Evolutionary conservation across 2,888 invertebrate species (phyloP).

Genomic region (Pardosa pseudoannulata): DNA sequence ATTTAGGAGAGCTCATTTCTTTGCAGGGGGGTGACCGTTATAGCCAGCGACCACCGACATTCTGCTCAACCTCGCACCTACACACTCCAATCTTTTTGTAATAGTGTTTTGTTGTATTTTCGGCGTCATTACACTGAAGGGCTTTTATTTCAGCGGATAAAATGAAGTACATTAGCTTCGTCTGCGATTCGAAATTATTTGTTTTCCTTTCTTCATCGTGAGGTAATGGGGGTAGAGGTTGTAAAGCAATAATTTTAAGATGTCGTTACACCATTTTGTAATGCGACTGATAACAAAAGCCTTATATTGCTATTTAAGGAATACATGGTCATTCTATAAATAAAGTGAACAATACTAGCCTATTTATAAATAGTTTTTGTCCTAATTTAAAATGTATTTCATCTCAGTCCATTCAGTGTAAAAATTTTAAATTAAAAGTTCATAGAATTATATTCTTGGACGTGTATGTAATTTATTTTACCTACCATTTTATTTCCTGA

Average conservation of each 20-base stretch:
- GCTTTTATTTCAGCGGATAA: background rate
- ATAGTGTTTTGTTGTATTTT: constrained; percentile 6
- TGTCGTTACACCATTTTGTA: background rate
- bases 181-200: background rate
- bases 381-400: too few relatives aligned
- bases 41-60: background rate
- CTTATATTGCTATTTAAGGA: too few relatives aligned
- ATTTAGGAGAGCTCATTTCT: constrained; percentile 26
- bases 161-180: background rate
- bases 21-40: background rate
- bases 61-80: background rate
- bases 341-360: too few relatives aligned
- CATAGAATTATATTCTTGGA: too few relatives aligned
- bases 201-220: background rate
- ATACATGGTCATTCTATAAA: too few relatives aligned
- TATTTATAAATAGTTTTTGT: too few relatives aligned
- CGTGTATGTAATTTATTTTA: too few relatives aligned
- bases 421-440: too few relatives aligned
- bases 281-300: background rate
- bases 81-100: background rate
- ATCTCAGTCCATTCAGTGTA: too few relatives aligned
- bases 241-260: background rate
- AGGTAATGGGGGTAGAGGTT: background rate
- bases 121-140: background rate
- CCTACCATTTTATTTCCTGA: too few relatives aligned